Evolutionary conservation across 2,797 vertebrate genomes (phyloP).

Genomic region (Anomalospiza imberbis): DNA sequence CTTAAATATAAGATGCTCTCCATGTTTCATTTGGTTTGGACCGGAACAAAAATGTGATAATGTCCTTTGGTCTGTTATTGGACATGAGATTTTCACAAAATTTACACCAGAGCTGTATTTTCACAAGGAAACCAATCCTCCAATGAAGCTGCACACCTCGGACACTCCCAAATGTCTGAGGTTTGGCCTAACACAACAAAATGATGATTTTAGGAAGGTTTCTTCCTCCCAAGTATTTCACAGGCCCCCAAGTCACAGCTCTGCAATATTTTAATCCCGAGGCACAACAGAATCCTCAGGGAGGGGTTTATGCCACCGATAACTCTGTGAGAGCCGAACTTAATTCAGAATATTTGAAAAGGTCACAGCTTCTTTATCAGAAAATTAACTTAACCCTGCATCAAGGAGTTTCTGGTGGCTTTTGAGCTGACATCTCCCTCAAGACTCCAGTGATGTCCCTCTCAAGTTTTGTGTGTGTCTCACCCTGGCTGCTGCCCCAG

Average conservation of each 20-base stretch:
- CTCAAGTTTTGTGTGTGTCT: fast-evolving
- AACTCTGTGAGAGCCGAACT: neutral
- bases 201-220: neutral
- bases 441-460: neutral
- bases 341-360: constrained; percentile 1
- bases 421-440: neutral
- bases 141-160: neutral
- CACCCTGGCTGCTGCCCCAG: neutral
- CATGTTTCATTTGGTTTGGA: neutral
- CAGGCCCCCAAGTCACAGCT: neutral
- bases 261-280: neutral
- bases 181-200: neutral
- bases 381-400: neutral
- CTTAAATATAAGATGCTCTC: neutral
- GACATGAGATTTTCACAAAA: neutral
- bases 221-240: neutral
- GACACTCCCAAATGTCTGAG: neutral
- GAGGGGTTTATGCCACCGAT: neutral
- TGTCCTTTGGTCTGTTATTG: neutral
- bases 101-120: neutral
- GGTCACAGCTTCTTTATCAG: neutral
- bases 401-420: neutral
- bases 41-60: neutral
- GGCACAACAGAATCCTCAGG: neutral
- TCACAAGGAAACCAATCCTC: neutral